Percentiles rank a stretch among this genome's conserved stretches.
Conservation (phyloP, 2,888 invertebrate species). For the Ichneumoninae sp. region DNA sequence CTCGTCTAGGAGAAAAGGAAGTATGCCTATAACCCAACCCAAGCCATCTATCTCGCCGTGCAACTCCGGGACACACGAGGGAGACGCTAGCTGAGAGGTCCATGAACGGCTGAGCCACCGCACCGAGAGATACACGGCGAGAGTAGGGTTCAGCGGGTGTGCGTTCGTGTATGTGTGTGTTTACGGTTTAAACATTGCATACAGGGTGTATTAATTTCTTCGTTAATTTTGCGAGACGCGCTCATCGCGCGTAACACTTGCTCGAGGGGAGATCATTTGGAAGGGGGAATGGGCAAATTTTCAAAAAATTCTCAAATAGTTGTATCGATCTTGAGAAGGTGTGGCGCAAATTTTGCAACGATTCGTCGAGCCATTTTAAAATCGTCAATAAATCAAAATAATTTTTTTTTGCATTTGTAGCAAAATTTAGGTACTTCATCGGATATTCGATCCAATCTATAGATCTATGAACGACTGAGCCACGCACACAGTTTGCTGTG, state of each 20-base stretch:
- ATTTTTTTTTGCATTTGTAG: too few species aligned
- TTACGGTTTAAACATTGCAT: constrained; percentile 21
- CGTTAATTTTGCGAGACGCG: too few species aligned
- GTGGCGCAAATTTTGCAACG: neutral
- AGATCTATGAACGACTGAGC: constrained; percentile 55
- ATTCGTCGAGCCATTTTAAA: neutral
- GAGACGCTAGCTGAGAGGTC: constrained; percentile 61
- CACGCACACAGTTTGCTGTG: neutral
- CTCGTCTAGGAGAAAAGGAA: constrained; percentile 75
- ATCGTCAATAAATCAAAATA: neutral
- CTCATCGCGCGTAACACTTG: too few species aligned
- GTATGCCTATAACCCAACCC: constrained; percentile 74
- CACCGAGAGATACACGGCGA: constrained; percentile 27
- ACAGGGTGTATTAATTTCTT: constrained; percentile 14
- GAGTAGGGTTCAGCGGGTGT: constrained; percentile 4
- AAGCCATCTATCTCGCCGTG: constrained; percentile 71
- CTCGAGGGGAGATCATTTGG: too few species aligned
- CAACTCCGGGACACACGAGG: constrained; percentile 42
- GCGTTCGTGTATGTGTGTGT: neutral
- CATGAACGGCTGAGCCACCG: constrained; percentile 54
- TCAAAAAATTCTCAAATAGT: neutral
- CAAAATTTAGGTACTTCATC: neutral
- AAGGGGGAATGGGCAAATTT: neutral
- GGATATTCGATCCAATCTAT: neutral
- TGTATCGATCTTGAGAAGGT: neutral